Evolutionary conservation across 2,113 vertebrate species (phyloP), one percentile per base, ranked within the genome.

Genomic region (Arothron firmamentum): DNA sequence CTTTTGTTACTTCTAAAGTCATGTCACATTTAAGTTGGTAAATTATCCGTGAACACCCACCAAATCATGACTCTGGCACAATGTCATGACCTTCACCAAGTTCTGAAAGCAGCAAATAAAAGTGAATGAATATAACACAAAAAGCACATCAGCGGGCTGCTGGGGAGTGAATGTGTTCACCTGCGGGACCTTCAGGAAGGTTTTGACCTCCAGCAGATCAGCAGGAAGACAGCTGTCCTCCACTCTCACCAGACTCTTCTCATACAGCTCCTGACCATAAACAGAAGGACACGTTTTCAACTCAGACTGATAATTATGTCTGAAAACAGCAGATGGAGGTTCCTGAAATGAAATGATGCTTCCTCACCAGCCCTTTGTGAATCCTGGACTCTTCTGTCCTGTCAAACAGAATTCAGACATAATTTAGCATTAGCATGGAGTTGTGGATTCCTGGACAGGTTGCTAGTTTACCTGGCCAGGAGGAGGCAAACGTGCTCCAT

Each of bases 311-410:
- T 17, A 51, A 13, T 11, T 12, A 15, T 19, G 53, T 11, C 25
- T 28, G 25, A 28, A 7, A 28, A 5, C 25, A 28, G 25, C 3
- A 28, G 25, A 28, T 5, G 25, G 25, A 28, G 25, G 6, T 28
- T 28, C 25, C 25, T 28, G 5, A 28, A 7, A 28, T 28, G 25
- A 7, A 28, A 25, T 5, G 25, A 25, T 25, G 25, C 25, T 7
- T 28, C 73, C 93, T 92, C 90, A 99, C 97, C 88, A 98, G 82
- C 86, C 95, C 97, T 92, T 98, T 99, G 66, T 92, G 93, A 75
- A 95, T 87, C 65, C 90, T 21, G 49, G 83, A 90, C 74, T 97
- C 95, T 81, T 97, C 95, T 25, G 88, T 92, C 88, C 96, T 98
- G 84, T 45, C 8, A 49, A 49, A 19, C 16, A 15, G 15, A 74